Conservation (phyloP, 2,797 vertebrate species). For the Helarctos malayanus region DNA sequence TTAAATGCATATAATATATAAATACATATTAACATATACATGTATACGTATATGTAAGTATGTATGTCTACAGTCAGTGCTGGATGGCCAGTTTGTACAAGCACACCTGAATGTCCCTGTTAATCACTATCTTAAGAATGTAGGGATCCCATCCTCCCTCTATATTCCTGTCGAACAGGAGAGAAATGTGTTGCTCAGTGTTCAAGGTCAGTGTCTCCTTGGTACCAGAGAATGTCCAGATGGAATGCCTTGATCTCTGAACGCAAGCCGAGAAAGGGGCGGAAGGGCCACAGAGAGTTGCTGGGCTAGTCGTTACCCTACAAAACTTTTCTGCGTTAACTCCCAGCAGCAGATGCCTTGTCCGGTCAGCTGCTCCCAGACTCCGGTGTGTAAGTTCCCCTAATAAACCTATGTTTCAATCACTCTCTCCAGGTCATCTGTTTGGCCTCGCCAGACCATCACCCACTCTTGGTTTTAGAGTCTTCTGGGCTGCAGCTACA, state of each 20-base stretch:
- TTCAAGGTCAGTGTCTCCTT: background rate
- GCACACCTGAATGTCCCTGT: too few relatives aligned
- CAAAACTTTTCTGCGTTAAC: background rate
- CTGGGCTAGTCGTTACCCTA: background rate
- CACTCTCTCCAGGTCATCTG: background rate
- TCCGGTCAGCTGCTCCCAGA: background rate
- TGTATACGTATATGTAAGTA: background rate
- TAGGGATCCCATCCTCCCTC: background rate
- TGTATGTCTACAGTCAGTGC: background rate
- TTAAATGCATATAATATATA: background rate
- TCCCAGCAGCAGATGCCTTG: background rate
- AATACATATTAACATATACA: background rate
- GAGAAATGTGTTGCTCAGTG: background rate
- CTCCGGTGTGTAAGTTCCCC: background rate
- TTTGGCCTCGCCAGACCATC: background rate
- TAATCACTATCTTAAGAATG: background rate
- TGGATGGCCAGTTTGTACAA: background rate
- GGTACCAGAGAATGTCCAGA: background rate
- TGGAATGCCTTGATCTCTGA: background rate
- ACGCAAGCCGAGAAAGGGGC: background rate
- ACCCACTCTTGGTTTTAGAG: background rate
- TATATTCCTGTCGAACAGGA: background rate
- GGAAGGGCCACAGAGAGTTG: background rate
- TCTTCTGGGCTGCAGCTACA: background rate
- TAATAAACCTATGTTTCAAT: background rate